Evolutionary conservation across 1,140 invertebrate species (phyloP), one percentile per base, ranked within the genome.

Genomic region (Zophobas atratus): DNA sequence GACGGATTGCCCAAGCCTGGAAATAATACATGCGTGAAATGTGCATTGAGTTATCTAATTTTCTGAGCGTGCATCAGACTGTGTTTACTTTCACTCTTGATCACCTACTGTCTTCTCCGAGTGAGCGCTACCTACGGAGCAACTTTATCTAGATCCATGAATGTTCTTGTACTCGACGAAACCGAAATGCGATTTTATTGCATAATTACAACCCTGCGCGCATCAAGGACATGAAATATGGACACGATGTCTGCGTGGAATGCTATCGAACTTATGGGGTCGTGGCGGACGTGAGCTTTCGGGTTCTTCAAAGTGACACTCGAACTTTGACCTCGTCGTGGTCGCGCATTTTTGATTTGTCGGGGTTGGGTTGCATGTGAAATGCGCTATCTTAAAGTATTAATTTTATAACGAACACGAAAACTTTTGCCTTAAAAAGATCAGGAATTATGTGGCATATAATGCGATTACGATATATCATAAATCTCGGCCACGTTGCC

Each of bases 11-110:
- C 46, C 20, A 48, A 63, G 56, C 38, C 33, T 60, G 72, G 46
- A 34, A 72, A 55, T 51, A 72, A 72, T 72, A 55, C 70, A 72
- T 72, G 70, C 70, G 70, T 72, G 70, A 72, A 72, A 72, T 53
- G 70, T 55, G 60, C 60, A 67, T 67, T 67, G 39, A 67, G 60
- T 67, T 67, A 67, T 67, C 60, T 67, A 67, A 67, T 67, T 67
- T 33, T 67, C 8, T 34, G 51, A 73, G 41, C 71, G 71, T 73
- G 71, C 71, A 73, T 73, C 71, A 39, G 55, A 56, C 71, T 73
- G 36, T 73, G 55, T 73, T 73, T 73, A 75, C 72, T 75, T 75
- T 75, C 72, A 75, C 72, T 75, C 53, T 73, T 55, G 49, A 73
- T 73, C 71, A 73, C 71, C 71, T 73, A 73, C 71, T 73, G 71